Evolutionary conservation across 1,140 invertebrate genomes (phyloP).

Genomic region (Leptestheria dahalacensis): DNA sequence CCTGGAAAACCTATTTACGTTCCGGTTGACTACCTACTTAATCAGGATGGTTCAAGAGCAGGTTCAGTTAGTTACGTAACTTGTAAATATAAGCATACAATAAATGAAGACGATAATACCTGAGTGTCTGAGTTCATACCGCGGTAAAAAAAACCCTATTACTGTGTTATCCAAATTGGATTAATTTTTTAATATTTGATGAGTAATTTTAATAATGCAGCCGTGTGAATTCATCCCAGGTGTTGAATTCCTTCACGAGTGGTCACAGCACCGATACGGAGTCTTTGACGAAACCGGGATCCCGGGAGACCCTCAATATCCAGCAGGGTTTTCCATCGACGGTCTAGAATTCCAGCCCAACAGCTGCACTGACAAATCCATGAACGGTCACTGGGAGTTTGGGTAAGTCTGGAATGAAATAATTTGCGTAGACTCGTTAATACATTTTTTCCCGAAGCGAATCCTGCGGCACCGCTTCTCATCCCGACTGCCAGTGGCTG

Average conservation of each 20-base stretch:
- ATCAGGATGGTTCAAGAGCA: no score
- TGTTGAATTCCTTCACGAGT: conserved; percentile 39
- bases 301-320: conserved; percentile 40
- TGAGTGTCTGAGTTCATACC: no score
- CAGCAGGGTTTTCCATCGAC: conserved; percentile 23
- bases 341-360: conserved; percentile 26
- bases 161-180: not conserved
- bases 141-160: no score
- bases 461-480: not conserved
- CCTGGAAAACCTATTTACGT: not conserved
- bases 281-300: conserved; percentile 51
- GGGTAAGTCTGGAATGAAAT: not conserved
- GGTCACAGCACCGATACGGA: conserved; percentile 49
- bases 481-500: not conserved
- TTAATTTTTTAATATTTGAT: not conserved
- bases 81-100: no score
- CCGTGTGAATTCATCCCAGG: not conserved
- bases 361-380: conserved; percentile 30
- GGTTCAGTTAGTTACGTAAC: no score
- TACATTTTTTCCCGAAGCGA: no score
- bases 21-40: not conserved
- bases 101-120: no score
- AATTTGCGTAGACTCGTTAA: no score
- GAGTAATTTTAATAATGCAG: no score
- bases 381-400: not conserved